Evolutionary conservation across 2,797 vertebrate genomes (phyloP).

Genomic region (Xiphophorus birchmanni): DNA sequence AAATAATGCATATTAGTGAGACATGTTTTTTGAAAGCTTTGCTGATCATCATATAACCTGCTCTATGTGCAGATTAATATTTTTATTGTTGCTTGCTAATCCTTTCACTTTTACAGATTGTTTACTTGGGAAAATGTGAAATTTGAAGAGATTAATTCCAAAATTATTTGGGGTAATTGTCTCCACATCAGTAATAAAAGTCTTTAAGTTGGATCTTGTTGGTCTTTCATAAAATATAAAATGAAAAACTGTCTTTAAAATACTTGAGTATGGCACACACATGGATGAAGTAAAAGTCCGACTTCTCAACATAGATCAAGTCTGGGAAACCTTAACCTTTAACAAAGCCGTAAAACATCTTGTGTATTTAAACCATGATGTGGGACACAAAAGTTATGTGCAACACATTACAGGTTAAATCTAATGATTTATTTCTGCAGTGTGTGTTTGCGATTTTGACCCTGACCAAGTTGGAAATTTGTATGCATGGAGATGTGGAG

Average conservation of each 20-base stretch:
- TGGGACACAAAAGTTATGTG: not conserved
- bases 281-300: not conserved
- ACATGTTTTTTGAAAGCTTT: not conserved
- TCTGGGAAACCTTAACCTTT: not conserved
- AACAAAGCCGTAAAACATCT: not conserved
- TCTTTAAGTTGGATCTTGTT: not conserved
- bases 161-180: not conserved
- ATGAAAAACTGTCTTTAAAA: not conserved
- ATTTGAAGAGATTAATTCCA: not conserved
- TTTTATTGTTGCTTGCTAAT: not conserved
- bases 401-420: not conserved
- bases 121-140: not conserved
- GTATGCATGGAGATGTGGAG: not conserved
- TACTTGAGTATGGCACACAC: not conserved
- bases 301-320: not conserved
- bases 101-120: not conserved
- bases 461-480: constrained; percentile 1
- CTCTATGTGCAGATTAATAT: not conserved
- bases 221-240: not conserved
- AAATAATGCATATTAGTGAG: not conserved
- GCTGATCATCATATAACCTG: not conserved
- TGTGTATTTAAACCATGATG: not conserved
- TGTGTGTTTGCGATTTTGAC: constrained; percentile 1
- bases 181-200: not conserved
- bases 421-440: not conserved